Evolutionary conservation across 2,113 vertebrate species (phyloP).

Genomic region (Corythornis madagascariensis): DNA sequence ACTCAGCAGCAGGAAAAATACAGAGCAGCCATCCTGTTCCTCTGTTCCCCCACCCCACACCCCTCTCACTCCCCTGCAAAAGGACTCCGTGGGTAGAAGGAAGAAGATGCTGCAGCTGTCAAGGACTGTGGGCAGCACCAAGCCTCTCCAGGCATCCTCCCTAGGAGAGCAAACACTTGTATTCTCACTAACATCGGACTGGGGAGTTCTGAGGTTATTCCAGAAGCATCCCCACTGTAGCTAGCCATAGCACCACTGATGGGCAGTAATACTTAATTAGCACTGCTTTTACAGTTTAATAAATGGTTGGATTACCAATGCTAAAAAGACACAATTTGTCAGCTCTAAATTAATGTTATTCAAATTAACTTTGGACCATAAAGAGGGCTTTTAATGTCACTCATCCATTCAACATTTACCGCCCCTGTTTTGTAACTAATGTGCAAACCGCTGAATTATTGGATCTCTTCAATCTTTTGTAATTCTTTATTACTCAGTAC

Average conservation of each 20-base stretch:
- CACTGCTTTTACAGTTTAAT: slow-evolving; percentile 61
- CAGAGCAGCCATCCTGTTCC: neutral
- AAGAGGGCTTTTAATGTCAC: slow-evolving; percentile 61
- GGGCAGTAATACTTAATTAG: slow-evolving; percentile 67
- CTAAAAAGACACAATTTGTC: slow-evolving; percentile 57
- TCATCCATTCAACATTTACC: slow-evolving; percentile 47
- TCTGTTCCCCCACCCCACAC: rapidly evolving
- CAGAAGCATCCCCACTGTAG: neutral
- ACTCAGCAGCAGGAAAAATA: neutral
- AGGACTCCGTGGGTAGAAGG: neutral
- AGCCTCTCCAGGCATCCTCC: neutral
- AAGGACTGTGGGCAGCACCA: neutral
- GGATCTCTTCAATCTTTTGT: slow-evolving; percentile 47
- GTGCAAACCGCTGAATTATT: slow-evolving; percentile 48
- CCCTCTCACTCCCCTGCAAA: neutral
- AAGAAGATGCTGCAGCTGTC: neutral
- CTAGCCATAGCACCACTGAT: neutral
- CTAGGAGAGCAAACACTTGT: slow-evolving; percentile 20
- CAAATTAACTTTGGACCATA: slow-evolving; percentile 59
- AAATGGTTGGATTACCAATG: slow-evolving; percentile 57
- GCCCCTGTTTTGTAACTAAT: slow-evolving; percentile 24
- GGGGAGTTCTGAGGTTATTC: neutral
- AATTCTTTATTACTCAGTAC: neutral
- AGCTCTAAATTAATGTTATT: slow-evolving; percentile 64
- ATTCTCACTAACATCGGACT: neutral